Base-by-base conservation (phyloP, 2,113 vertebrate genomes). In the Periophthalmus modestus region DNA sequence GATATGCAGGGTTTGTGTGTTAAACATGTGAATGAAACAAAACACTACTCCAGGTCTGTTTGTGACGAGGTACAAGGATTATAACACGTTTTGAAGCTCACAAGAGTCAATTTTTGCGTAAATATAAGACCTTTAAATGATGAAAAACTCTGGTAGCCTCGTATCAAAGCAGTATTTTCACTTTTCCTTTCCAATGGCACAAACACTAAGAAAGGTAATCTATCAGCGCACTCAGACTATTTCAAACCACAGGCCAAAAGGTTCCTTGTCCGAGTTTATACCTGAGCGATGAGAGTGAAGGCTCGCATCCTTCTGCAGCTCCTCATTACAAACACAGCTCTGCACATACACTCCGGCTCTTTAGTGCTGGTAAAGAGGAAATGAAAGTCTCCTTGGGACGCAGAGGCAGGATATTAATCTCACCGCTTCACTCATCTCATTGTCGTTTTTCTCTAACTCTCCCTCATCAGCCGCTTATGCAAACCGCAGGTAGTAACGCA, bases 341-440 rank as follows among this genome's bases (percentile, higher is more conserved):
- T 59, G 77, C 69, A 66, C 84, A 82, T 70, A 79, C 7, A 19
- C 62, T 54, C 28, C 7, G 71, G 50, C 48, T 80, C 78, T 90
- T 87, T 84, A 87, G 89, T 43, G 76, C 73, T 81, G 81, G 82
- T 89, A 89, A 91, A 88, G 85, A 91, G 85, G 89, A 93, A 91
- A 92, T 91, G 86, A 90, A 92, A 91, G 83, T 87, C 84, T 85
- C 83, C 80, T 85, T 73, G 39, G 84, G 80, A 85, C 71, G 83
- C 85, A 36, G 68, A 78, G 86, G 83, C 90, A 92, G 90, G 92
- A 92, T 91, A 93, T 94, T 91, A 92, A 93, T 93, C 87, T 85
- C 82, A 86, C 84, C 62, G 84, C 74, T 83, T 91, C 76, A 82
- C 82, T 88, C 88, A 89, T 89, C 86, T 79, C 71, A 80, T 75